Base-by-base conservation (phyloP, 2,797 vertebrate species). In the Paedocypris micromegethes region DNA sequence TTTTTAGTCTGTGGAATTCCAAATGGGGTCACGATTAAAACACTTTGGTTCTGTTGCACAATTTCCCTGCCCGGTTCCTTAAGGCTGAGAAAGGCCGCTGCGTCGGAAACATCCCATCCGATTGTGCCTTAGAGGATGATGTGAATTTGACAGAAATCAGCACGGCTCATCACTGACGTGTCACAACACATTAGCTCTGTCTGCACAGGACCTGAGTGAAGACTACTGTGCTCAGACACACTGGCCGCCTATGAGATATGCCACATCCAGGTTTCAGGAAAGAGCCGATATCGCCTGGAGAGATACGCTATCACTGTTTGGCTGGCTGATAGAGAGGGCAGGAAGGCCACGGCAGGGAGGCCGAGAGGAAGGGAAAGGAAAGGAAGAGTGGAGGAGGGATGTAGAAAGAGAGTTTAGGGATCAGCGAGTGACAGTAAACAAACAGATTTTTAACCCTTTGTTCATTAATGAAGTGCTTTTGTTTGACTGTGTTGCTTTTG, bases 171-270 rank as follows among this genome's bases (percentile, higher is more conserved):
- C 77, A 58, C 80, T 81, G 81, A 77, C 57, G 73, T 88, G 84
- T 87, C 80, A 74, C 81, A 81, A 73, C 64, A 41, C 75, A 83
- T 88, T 86, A 87, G 81, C 83, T 84, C 76, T 77, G 76, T 61
- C 72, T 71, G 71, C 70, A 78, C 82, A 86, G 86, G 77, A 79
- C 4, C 74, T 78, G 69, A 78, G 58, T 72, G 50, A 58, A 60
- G 62, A 39, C 82, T 74, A 75, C 73, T 78, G 62, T 74, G 58
- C 75, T 71, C 2, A 52, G 64, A 43, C 58, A 62, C 54, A 56
- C 45, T 6, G 3, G 63, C 75, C 58, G 73, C 81, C 67, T 77
- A 79, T 85, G 75, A 79, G 75, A 85, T 80, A 75, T 63, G 74
- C 54, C 38, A 9, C 77, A 75, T 72, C 67, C 61, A 77, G 70